These are phyloP conservation scores for Brachyalestes nurse DNA, from an alignment of 2,797 vertebrate genomes.

Conservation along the genomic window DNA sequence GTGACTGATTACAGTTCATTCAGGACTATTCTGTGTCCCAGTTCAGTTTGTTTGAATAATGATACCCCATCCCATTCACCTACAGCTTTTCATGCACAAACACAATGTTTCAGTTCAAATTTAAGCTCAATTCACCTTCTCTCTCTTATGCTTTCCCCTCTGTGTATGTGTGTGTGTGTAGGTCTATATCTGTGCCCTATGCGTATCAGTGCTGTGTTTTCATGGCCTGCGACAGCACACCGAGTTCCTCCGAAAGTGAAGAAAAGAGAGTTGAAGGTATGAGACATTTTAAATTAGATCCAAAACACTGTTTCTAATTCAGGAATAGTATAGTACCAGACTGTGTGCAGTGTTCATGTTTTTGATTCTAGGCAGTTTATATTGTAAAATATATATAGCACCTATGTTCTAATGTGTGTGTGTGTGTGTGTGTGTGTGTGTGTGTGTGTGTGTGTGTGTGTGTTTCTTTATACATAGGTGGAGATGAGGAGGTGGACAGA, in stretches of 20 bases:
- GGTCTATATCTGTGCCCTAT: constrained; percentile 94
- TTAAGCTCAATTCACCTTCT: not conserved
- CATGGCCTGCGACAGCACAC: constrained; percentile 85
- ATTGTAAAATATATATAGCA: not conserved
- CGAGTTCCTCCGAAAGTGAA: constrained; percentile 77
- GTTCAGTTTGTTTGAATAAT: constrained; percentile 53
- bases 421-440: too few species aligned
- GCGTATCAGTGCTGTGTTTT: constrained; percentile 99
- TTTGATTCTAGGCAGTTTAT: not conserved
- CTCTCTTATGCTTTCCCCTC: not conserved
- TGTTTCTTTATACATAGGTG: constrained; percentile 16
- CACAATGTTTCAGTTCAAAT: not conserved
- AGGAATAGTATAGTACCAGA: not conserved
- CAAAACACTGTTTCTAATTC: not conserved
- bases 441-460: too few species aligned
- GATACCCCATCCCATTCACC: constrained; percentile 29
- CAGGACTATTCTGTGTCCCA: constrained; percentile 29
- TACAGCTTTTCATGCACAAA: constrained; percentile 20
- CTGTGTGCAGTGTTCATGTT: not conserved
- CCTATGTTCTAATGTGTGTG: not conserved
- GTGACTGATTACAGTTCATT: constrained; percentile 43
- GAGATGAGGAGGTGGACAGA: constrained; percentile 82
- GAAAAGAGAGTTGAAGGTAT: constrained; percentile 71
- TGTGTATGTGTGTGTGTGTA: constrained; percentile 64
- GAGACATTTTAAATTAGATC: constrained; percentile 21